These are phyloP conservation scores for Drosophila saltans DNA, from an alignment of 1,140 invertebrate genomes.

Conservation along the genomic window DNA sequence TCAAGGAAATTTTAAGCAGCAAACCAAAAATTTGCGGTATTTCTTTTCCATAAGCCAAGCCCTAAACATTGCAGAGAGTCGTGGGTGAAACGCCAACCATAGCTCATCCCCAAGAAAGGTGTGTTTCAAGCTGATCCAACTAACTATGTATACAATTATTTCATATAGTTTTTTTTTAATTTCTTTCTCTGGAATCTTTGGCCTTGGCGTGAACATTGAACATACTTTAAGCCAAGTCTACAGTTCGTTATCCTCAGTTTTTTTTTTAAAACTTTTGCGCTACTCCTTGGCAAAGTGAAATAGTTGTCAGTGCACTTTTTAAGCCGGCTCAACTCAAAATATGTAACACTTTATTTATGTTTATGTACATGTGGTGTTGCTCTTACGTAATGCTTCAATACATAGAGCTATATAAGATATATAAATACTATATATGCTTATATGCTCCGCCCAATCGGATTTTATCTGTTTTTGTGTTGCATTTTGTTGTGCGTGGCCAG, in stretches of 20 bases:
- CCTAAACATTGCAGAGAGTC: conserved; percentile 8
- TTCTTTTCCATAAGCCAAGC: conserved; percentile 31
- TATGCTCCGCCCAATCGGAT: conserved; percentile 65
- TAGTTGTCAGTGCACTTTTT: conserved; percentile 78
- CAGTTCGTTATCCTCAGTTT: conserved; percentile 21
- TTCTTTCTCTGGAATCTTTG: conserved; percentile 21
- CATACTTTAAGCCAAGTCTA: conserved; percentile 32
- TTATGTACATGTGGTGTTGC: conserved; percentile 42
- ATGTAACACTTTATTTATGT: conserved; percentile 75
- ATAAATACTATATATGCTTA: conserved; percentile 8
- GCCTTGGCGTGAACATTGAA: conserved; percentile 64
- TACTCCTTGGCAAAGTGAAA: conserved; percentile 49
- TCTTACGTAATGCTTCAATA: conserved; percentile 62
- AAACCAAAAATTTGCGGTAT: conserved; percentile 29
- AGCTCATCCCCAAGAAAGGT: conserved; percentile 29
- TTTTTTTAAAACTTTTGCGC: conserved; percentile 10
- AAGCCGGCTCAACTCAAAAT: conserved; percentile 55
- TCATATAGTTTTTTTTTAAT: not conserved
- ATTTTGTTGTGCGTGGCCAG: conserved; percentile 54
- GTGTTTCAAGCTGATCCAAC: conserved; percentile 1
- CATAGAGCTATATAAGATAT: not conserved
- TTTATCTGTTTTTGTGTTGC: conserved; percentile 29
- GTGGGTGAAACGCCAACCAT: conserved; percentile 31
- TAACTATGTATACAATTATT: not conserved
- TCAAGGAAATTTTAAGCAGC: conserved; percentile 64